Evolutionary conservation across 1,140 invertebrate species (phyloP).

Genomic region (Drosophila repletoides): DNA sequence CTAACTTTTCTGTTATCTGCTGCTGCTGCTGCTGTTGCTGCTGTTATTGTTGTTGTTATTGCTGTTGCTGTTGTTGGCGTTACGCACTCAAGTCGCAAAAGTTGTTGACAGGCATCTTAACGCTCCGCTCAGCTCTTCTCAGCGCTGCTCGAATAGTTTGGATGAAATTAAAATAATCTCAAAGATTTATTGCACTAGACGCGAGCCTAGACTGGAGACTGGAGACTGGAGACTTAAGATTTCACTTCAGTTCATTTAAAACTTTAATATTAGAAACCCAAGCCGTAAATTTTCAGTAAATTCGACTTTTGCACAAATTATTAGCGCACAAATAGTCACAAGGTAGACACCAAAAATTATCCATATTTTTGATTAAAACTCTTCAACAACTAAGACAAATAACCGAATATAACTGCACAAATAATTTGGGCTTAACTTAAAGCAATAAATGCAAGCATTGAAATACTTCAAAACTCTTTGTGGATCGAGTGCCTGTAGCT

Average conservation of each 20-base stretch:
- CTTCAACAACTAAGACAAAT: too few relatives aligned
- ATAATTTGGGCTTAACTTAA: too few relatives aligned
- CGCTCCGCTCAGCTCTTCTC: constrained; percentile 45
- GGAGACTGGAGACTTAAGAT: not conserved
- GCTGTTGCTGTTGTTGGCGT: constrained; percentile 3
- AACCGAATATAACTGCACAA: too few relatives aligned
- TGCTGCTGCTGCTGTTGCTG: too few relatives aligned
- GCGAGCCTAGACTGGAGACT: constrained; percentile 10
- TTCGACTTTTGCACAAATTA: too few relatives aligned
- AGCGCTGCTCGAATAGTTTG: constrained; percentile 61
- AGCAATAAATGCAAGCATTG: not conserved
- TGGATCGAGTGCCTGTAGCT: constrained; percentile 49
- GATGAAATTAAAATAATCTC: constrained; percentile 79
- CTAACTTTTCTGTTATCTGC: constrained; percentile 57
- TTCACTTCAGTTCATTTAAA: not conserved
- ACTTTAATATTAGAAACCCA: too few relatives aligned
- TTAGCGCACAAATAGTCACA: too few relatives aligned
- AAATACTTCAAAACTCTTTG: constrained; percentile 28
- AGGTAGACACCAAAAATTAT: too few relatives aligned
- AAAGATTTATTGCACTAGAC: constrained; percentile 71
- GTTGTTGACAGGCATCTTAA: constrained; percentile 68
- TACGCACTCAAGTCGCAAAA: constrained; percentile 57
- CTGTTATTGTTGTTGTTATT: constrained; percentile 27
- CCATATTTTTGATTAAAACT: too few relatives aligned
- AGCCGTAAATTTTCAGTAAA: too few relatives aligned